Base-by-base conservation (phyloP, 1,140 invertebrate species). In the Leptinotarsa defecta region DNA sequence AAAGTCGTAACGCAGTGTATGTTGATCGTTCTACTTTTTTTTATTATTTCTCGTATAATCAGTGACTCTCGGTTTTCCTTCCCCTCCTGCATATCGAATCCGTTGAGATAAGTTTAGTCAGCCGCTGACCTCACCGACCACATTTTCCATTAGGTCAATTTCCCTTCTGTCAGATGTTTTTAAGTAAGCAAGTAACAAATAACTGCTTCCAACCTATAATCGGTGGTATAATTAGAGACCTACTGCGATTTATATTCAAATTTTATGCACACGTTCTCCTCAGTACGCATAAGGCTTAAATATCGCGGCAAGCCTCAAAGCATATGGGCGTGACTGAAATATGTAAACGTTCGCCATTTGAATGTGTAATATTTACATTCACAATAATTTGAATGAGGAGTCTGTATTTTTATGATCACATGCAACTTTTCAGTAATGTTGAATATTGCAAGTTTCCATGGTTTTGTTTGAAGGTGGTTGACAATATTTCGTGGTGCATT, bases 131-230 rank as follows among this genome's bases (percentile, higher is more conserved):
- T 69, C 68, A 69, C 20, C 68, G 27, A 24, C 64, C 27, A 65
- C 64, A 65, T 19, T 65, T 65, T 65, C 20, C 64, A 48, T 49
- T 69, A 69, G 68, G 68, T 49, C 68, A 69, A 69, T 69, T 69
- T 69, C 43, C 43, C 64, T 34, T 65, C 17, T 65, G 64, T 65
- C 64, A 65, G 64, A 65, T 65, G 64, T 69, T 34, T 69, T 49
- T 11, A 43, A 34, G 68, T 48, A 34, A 34, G 68, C 68, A 69
- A 69, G 49, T 69, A 69, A 19, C 43, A 49, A 69, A 48, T 48
- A 48, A 69, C n/a, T 65, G 20, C 68, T 15, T 24, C 48, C 27
- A 69, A 69, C 68, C 34, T 69, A 48, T 69, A 34, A 69, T 19
- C 68, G 43, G 68, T 69, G 20, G 43, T 17, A 48, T 69, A 69